Conservation (phyloP, 2,797 vertebrate genomes). For the Scomberomorus guttatus region DNA sequence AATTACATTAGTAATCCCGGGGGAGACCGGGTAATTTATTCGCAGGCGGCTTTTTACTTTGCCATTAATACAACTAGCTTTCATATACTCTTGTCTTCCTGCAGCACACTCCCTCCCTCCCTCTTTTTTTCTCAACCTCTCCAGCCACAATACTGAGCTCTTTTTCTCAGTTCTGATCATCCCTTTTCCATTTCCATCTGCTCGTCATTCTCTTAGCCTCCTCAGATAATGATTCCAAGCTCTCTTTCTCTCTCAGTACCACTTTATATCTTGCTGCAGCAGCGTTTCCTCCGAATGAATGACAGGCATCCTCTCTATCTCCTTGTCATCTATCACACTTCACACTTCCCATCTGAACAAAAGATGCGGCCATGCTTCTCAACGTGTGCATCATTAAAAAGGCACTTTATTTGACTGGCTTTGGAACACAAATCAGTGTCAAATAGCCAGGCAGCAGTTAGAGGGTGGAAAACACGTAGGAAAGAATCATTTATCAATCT, state of each 20-base stretch:
- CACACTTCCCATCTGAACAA: constrained; percentile 60
- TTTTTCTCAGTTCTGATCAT: constrained; percentile 50
- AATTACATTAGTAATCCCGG: constrained; percentile 87
- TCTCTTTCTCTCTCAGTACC: constrained; percentile 27
- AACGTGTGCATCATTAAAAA: constrained; percentile 51
- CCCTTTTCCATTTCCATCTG: constrained; percentile 56
- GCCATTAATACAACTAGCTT: constrained; percentile 77
- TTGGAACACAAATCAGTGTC: constrained; percentile 60
- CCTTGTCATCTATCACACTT: constrained; percentile 65
- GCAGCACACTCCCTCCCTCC: constrained; percentile 19
- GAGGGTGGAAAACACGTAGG: background rate
- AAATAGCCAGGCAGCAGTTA: constrained; percentile 17
- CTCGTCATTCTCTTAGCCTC: constrained; percentile 37
- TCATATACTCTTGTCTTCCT: constrained; percentile 62
- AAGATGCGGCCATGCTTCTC: constrained; percentile 34
- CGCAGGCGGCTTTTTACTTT: constrained; percentile 74
- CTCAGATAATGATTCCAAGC: constrained; percentile 58
- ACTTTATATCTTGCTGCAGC: constrained; percentile 23
- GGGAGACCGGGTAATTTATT: constrained; percentile 82
- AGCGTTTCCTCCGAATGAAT: constrained; percentile 57
- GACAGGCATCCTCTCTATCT: constrained; percentile 62
- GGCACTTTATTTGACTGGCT: constrained; percentile 59
- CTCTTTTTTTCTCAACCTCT: constrained; percentile 40
- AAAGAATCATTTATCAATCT: constrained; percentile 51
- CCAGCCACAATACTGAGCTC: constrained; percentile 40